Conservation (phyloP, 2,797 vertebrate species). For the Anguilla anguilla region DNA sequence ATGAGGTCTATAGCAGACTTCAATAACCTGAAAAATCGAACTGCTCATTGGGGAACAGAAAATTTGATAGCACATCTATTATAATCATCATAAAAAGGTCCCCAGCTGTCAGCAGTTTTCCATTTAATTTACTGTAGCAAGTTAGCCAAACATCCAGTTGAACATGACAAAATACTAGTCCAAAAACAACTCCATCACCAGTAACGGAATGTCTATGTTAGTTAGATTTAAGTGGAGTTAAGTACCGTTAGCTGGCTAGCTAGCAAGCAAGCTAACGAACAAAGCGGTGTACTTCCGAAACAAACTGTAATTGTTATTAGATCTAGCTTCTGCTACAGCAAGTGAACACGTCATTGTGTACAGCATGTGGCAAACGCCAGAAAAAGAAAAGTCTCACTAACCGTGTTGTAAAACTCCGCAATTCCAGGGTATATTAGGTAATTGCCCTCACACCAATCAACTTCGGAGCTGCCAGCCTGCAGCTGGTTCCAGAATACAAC, state of each 20-base stretch:
- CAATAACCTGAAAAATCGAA: not conserved
- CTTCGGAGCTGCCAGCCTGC: constrained; percentile 91
- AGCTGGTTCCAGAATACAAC: constrained; percentile 86
- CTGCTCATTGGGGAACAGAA: not conserved
- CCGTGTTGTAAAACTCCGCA: constrained; percentile 98
- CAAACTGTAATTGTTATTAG: not conserved
- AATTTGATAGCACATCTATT: not conserved
- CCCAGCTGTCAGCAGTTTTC: not conserved
- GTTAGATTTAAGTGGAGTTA: not conserved
- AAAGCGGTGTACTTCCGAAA: not conserved
- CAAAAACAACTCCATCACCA: not conserved
- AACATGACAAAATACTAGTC: not conserved
- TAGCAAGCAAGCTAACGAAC: not conserved
- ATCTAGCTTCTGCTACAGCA: not conserved
- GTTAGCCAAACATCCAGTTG: not conserved
- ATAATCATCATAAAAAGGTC: not conserved
- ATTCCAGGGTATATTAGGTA: constrained; percentile 93
- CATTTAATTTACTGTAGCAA: not conserved
- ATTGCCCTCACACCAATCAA: constrained; percentile 98
- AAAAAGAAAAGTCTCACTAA: constrained; percentile 58
- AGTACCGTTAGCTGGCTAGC: not conserved
- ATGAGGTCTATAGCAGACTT: not conserved
- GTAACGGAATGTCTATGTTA: not conserved
- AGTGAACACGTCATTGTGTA: not conserved
- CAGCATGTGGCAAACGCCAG: not conserved